Percentiles rank a stretch among this genome's conserved stretches.
Conservation (phyloP, 92 coral and sea anemone genomes). For the Diadumene lineata region DNA sequence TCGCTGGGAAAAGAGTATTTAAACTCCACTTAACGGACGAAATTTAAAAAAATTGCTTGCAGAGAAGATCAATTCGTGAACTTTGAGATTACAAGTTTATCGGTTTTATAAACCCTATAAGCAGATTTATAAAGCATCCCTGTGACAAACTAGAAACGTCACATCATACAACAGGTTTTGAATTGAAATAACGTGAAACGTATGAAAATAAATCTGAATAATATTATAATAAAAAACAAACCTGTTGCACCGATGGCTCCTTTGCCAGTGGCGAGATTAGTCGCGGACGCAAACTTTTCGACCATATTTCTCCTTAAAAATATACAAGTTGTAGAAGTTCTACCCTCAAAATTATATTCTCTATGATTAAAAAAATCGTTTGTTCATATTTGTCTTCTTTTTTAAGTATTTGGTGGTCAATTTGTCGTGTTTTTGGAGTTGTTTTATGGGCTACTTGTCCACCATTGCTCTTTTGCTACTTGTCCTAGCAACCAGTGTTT, state of each 20-base stretch:
- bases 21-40: too few relatives aligned
- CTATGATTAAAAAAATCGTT: not conserved
- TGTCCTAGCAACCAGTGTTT: conserved; percentile 40
- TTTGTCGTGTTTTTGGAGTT: not conserved
- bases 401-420: not conserved
- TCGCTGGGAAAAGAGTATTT: too few relatives aligned
- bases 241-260: conserved; percentile 25
- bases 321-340: not conserved
- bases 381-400: too few relatives aligned
- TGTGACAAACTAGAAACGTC: not conserved
- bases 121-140: not conserved
- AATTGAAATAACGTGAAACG: too few relatives aligned
- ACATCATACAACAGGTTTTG: too few relatives aligned
- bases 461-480: conserved; percentile 49
- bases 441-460: not conserved
- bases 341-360: not conserved
- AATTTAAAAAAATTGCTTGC: not conserved
- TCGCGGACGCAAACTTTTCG: conserved; percentile 45
- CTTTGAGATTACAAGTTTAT: not conserved
- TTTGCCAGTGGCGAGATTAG: conserved; percentile 17
- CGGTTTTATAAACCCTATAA: not conserved
- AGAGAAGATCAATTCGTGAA: not conserved
- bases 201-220: not conserved
- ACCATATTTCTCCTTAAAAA: conserved; percentile 35
- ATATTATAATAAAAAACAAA: not conserved